Evolutionary conservation across 2,888 invertebrate species (phyloP).

Genomic region (Leucophenga montana): DNA sequence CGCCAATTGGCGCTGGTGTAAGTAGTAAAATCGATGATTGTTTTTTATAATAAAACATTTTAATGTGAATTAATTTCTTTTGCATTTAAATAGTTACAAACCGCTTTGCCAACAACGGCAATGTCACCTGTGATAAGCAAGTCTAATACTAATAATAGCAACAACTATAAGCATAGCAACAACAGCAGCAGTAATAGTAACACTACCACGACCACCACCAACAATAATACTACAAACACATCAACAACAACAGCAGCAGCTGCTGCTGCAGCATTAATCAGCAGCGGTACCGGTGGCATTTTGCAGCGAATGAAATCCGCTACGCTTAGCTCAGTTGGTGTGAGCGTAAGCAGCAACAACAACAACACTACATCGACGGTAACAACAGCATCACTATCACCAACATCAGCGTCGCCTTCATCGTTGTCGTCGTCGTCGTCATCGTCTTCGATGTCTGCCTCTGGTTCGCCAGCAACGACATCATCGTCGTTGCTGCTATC

Average conservation of each 20-base stretch:
- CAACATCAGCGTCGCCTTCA: slow-evolving; percentile 29
- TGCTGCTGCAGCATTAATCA: slow-evolving; percentile 32
- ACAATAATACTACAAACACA: slow-evolving; percentile 18
- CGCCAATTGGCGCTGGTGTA: slow-evolving; percentile 72
- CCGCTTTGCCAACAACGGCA: slow-evolving; percentile 67
- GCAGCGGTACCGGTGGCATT: slow-evolving; percentile 34
- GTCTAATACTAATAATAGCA: slow-evolving; percentile 50
- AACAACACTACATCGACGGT: slow-evolving; percentile 3
- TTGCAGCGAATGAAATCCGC: slow-evolving; percentile 30
- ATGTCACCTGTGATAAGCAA: slow-evolving; percentile 72
- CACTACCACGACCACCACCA: slow-evolving; percentile 31
- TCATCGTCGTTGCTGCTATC: slow-evolving; percentile 31
- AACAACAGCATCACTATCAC: slow-evolving; percentile 37
- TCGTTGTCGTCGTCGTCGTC: slow-evolving; percentile 4
- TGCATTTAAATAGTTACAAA: slow-evolving; percentile 60
- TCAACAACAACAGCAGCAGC: slow-evolving; percentile 14
- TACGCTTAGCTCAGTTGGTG: slow-evolving; percentile 44
- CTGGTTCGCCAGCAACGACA: slow-evolving; percentile 29
- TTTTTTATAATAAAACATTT: too few relatives aligned
- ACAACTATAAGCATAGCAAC: slow-evolving; percentile 42
- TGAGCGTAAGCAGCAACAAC: not conserved
- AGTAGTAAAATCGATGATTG: slow-evolving; percentile 53
- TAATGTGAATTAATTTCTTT: too few relatives aligned
- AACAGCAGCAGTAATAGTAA: slow-evolving; percentile 40
- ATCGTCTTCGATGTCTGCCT: slow-evolving; percentile 38